Conservation (phyloP, 2,113 vertebrate species). For the Odocoileus hemionus region DNA sequence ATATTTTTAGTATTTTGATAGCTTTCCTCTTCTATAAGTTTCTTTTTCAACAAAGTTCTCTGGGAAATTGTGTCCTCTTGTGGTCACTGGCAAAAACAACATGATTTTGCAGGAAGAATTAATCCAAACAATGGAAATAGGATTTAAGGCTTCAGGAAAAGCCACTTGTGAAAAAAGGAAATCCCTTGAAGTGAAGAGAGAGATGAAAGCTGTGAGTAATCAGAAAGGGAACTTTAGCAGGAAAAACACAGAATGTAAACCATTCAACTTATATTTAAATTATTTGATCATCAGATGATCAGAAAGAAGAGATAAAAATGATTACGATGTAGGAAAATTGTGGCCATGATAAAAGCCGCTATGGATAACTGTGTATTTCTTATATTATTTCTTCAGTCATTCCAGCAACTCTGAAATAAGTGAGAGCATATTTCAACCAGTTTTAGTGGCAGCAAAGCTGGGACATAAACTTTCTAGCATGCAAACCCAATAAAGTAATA, state of each 20-base stretch:
- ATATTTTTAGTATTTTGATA: not conserved
- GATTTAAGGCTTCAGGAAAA: slow-evolving; percentile 44
- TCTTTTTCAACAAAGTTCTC: slow-evolving; percentile 61
- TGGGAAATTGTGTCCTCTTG: slow-evolving; percentile 87
- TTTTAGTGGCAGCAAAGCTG: not conserved
- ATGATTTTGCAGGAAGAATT: slow-evolving; percentile 40
- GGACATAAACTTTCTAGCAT: not conserved
- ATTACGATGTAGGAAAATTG: not conserved
- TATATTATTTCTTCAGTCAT: not conserved
- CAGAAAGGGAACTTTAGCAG: not conserved
- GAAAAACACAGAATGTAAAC: not conserved
- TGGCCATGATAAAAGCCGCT: not conserved
- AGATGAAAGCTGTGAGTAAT: not conserved
- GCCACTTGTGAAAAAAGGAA: not conserved
- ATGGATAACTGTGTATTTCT: not conserved
- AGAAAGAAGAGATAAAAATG: not conserved
- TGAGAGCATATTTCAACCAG: not conserved
- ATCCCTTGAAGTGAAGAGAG: not conserved
- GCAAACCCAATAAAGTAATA: not conserved
- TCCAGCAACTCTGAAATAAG: not conserved
- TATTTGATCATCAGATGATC: not conserved
- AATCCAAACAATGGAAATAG: slow-evolving; percentile 36
- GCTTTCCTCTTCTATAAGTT: not conserved
- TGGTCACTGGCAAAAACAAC: slow-evolving; percentile 80
- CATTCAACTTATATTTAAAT: not conserved